A percentile compares a stretch with the other conserved stretches of the same genome.
phyloP scores from a whole-genome alignment of 2,797 vertebrate genomes.

The Anableps anableps region DNA sequence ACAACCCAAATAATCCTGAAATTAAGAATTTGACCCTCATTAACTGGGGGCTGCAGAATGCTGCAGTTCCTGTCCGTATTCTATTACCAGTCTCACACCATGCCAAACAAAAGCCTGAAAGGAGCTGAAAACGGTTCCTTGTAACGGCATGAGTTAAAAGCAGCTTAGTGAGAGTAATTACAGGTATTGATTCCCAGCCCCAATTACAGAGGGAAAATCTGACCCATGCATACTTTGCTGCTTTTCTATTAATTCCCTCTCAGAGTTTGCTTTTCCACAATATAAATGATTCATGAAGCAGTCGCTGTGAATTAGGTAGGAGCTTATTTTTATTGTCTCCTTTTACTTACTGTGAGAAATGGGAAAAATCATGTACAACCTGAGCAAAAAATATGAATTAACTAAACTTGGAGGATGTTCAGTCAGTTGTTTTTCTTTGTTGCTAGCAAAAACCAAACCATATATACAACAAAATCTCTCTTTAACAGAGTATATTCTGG shows the following conservation, averaged over 20 bases:
- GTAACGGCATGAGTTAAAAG: slow-evolving; percentile 43
- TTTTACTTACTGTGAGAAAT: slow-evolving; percentile 16
- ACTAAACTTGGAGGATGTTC: neutral
- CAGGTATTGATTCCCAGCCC: slow-evolving; percentile 64
- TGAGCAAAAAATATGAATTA: neutral
- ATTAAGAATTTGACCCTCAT: slow-evolving; percentile 46
- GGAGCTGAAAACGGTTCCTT: slow-evolving; percentile 22
- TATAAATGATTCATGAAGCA: slow-evolving; percentile 65
- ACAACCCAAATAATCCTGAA: slow-evolving; percentile 39
- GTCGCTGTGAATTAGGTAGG: slow-evolving; percentile 21
- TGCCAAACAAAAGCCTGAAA: slow-evolving; percentile 28
- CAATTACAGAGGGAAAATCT: slow-evolving; percentile 58
- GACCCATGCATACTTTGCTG: slow-evolving; percentile 52
- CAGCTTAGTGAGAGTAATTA: slow-evolving; percentile 58
- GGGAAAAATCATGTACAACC: neutral
- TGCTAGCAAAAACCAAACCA: neutral
- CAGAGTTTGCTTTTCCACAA: slow-evolving; percentile 59
- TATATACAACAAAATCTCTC: neutral
- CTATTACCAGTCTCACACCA: slow-evolving; percentile 24
- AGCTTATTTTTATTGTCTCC: slow-evolving; percentile 38
- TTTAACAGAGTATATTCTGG: neutral
- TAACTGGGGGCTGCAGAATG: slow-evolving; percentile 22
- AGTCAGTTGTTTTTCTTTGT: neutral
- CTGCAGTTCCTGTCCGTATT: slow-evolving; percentile 27
- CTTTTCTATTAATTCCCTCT: slow-evolving; percentile 64